Percentiles rank a stretch among this genome's conserved stretches.
Evolutionary conservation across 2,113 vertebrate species (phyloP).

Genomic region (Vulpes vulpes): DNA sequence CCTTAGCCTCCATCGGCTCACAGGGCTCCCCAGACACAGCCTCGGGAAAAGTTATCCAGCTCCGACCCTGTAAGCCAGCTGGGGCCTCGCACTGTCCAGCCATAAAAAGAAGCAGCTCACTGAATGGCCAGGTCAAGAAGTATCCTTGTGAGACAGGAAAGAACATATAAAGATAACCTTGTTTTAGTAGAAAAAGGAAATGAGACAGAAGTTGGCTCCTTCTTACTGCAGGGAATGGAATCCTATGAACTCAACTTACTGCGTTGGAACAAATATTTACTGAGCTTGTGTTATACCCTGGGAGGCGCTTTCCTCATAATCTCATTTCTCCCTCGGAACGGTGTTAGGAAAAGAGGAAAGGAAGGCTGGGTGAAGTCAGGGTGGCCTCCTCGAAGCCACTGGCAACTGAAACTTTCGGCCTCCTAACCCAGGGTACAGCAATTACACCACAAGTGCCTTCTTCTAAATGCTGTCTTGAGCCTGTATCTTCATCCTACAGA

Average conservation of each 20-base stretch:
- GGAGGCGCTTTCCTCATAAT: not conserved
- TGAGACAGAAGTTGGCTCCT: conserved; percentile 44
- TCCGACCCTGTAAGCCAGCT: conserved; percentile 9
- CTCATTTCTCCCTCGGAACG: not conserved
- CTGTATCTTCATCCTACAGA: not conserved
- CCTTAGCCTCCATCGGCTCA: not conserved
- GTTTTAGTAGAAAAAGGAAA: conserved; percentile 70
- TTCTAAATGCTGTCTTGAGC: not conserved
- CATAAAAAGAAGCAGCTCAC: not conserved
- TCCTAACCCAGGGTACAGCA: not conserved
- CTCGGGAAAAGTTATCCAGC: not conserved
- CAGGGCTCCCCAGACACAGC: not conserved
- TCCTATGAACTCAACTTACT: conserved; percentile 43
- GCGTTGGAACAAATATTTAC: conserved; percentile 46
- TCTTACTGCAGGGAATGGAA: conserved; percentile 45
- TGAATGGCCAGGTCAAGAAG: not conserved
- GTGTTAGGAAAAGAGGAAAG: not conserved
- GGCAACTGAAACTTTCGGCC: not conserved
- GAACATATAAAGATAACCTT: conserved; percentile 40
- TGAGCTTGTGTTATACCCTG: not conserved
- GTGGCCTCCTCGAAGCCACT: not conserved
- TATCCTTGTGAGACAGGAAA: conserved; percentile 55
- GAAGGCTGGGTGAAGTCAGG: accelerated
- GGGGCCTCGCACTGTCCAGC: not conserved
- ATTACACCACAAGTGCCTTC: not conserved